Evolutionary conservation across 2,113 vertebrate species (phyloP), one percentile per base, ranked within the genome.

Genomic region (Camelus bactrianus): DNA sequence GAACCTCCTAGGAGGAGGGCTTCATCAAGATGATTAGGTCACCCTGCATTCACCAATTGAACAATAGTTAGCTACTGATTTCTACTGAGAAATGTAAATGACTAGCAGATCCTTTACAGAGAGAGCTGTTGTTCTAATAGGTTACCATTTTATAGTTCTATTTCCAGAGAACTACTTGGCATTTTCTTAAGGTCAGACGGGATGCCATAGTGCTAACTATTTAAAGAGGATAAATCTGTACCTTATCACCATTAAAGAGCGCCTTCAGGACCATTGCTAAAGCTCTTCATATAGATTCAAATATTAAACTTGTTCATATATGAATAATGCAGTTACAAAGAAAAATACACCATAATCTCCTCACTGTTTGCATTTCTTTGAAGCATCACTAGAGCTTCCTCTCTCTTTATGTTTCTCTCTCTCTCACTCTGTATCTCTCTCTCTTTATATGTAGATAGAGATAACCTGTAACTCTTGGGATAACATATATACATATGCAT

Each of bases 151-250:
- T 72, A 75, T 69, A 89, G 50, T 91, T 95, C 85, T 96, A 91
- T 84, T 98, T 95, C 82, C 77, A 83, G 93, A 96, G 89, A 97
- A 94, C 93, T 73, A 89, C 86, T 93, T 96, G 82, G 82, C 93
- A 96, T 94, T 97, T 96, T 95, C 93, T 95, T 97, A 97, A 97
- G 93, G 93, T 96, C 94, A 95, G 77, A 56, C 92, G 75, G 82
- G 86, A 97, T 75, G 89, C 50, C 28, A 93, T 5, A 70, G 91
- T 64, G 35, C 91, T 81, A 94, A 87, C 91, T 93, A 38, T 81
- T 96, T 91, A 87, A 91, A 91, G 77, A 94, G 79, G 69, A 95
- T 85, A 96, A 89, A 94, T 93, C 62, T 89, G 9, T 93, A 76
- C 17, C 62, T 94, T 95, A 72, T 65, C 56, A 69, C 72, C 64